These are phyloP conservation scores for Graptemys geographica DNA, from an alignment of 2,797 vertebrate species.

Conservation along the genomic window DNA sequence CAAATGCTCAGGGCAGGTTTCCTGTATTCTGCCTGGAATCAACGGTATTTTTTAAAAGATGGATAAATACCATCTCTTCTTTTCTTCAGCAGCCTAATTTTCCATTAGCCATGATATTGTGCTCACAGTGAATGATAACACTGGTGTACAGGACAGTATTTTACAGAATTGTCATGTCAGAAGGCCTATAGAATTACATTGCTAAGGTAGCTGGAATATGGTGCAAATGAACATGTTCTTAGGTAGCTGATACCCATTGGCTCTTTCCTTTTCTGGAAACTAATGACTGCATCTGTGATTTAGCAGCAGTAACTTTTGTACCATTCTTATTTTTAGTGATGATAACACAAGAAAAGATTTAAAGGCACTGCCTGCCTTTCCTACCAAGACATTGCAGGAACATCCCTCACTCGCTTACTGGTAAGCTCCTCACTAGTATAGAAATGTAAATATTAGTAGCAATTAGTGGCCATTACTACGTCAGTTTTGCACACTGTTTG, in stretches of 20 bases:
- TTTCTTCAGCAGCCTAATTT: not conserved
- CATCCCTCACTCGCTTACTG: conserved; percentile 96
- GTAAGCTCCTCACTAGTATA: conserved; percentile 78
- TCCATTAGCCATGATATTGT: not conserved
- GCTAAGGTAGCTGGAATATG: conserved; percentile 16
- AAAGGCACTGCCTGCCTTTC: conserved; percentile 92
- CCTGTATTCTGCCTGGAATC: not conserved
- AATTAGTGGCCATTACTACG: not conserved
- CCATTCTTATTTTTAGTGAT: conserved; percentile 78
- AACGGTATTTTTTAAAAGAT: not conserved
- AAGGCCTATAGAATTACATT: conserved; percentile 58
- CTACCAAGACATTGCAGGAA: conserved; percentile 93
- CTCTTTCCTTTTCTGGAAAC: not conserved
- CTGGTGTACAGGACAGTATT: conserved; percentile 27
- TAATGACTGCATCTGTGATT: not conserved
- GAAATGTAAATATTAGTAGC: not conserved
- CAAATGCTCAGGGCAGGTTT: not conserved
- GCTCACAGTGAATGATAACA: conserved; percentile 21
- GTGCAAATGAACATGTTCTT: not conserved
- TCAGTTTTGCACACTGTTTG: not conserved
- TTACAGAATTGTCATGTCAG: conserved; percentile 60
- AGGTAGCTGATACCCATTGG: not conserved
- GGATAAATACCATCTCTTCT: not conserved
- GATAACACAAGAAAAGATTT: conserved; percentile 90
- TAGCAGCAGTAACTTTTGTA: conserved; percentile 10